Evolutionary conservation across 1,140 invertebrate genomes (phyloP), one percentile per base, ranked within the genome.

Genomic region (Melipona quadrifasciata): DNA sequence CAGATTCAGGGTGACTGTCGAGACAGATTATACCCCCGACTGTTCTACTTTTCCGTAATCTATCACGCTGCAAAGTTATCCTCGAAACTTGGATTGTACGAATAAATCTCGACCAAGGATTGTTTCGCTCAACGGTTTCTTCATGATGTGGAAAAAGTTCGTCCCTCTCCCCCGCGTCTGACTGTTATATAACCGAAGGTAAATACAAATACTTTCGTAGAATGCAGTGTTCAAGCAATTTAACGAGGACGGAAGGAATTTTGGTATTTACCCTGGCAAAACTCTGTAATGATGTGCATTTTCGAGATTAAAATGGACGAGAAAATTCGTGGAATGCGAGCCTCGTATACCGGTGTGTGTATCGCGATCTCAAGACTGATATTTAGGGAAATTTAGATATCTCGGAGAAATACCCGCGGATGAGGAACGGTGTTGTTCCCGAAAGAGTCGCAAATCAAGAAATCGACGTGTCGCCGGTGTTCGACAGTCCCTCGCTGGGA

Each of bases 401-500:
- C 78, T 85, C 73, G 68, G 80, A 65, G 39, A 47, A 47, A 47
- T 47, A 47, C 39, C 8, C 6, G 39, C 27, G 24, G 19, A 53
- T 24, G 65, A 68, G 27, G 31, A 70, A 71, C 24, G 55, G 64
- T 76, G 85, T 87, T 55, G 72, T 72, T 84, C 57, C 34, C 53
- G 58, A 27, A 86, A 72, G 76, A 86, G 61, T 77, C 82, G 82
- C 53, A 78, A 73, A 78, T 87, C 80, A 47, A 64, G 64, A 82
- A 87, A 82, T 51, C 55, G 70, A 53, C 67, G 58, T 34, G 17
- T n/a, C 65, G 55, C n/a, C 53, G 8, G 12, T 24, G 80, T 67
- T 76, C 73, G 64, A 79, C 71, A 67, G 55, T 51, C 21, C 34
- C 58, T 16, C 11, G 55, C 79, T 53, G 21, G 47, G 80, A 39